Percentiles rank a stretch among this genome's conserved stretches.
These are phyloP conservation scores for Mastacembelus armatus DNA, from an alignment of 2,797 vertebrate genomes.

Conservation along the genomic window DNA sequence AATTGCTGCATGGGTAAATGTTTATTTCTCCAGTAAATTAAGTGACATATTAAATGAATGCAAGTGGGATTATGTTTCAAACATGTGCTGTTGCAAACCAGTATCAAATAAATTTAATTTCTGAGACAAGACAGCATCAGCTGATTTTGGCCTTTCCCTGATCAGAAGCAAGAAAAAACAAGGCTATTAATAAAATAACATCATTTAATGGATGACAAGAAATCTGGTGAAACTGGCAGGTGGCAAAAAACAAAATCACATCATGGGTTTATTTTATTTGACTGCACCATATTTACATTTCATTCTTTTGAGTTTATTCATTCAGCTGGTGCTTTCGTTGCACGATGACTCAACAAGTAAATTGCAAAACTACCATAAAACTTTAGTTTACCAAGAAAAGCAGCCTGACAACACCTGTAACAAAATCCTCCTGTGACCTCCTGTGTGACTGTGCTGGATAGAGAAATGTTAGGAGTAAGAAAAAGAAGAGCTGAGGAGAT, in stretches of 20 bases:
- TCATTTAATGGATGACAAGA: neutral
- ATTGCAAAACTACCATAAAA: neutral
- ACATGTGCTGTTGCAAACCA: too few species aligned
- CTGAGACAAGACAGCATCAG: too few species aligned
- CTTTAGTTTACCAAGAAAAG: neutral
- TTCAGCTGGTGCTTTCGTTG: neutral
- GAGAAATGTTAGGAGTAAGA: neutral
- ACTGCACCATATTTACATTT: neutral
- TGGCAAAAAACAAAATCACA: neutral
- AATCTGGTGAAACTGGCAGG: neutral
- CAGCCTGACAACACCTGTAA: constrained; percentile 26
- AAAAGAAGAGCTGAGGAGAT: constrained; percentile 15
- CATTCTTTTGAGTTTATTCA: neutral
- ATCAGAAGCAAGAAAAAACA: constrained; percentile 6
- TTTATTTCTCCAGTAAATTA: neutral
- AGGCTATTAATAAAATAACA: constrained; percentile 30
- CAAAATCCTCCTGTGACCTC: constrained; percentile 41
- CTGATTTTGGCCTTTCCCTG: too few species aligned
- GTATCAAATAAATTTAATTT: neutral
- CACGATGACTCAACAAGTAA: neutral
- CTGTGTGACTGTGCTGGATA: neutral
- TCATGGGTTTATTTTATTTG: neutral
- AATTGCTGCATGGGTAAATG: neutral
- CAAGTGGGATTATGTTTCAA: too few species aligned
- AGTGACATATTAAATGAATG: too few species aligned